These are phyloP conservation scores for Argentina silus DNA, from an alignment of 2,797 vertebrate species.

Conservation along the genomic window DNA sequence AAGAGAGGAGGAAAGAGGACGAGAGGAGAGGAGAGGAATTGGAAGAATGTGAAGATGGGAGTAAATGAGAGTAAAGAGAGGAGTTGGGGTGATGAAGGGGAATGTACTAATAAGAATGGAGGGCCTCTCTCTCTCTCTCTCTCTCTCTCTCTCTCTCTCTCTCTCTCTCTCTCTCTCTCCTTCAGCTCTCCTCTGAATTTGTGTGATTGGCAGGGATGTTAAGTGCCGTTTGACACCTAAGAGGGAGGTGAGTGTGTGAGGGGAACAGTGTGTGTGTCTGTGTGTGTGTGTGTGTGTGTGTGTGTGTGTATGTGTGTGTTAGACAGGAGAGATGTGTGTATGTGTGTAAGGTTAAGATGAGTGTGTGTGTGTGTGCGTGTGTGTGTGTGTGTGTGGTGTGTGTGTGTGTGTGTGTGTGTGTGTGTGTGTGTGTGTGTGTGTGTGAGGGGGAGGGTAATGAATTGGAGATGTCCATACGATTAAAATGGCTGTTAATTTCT, in stretches of 20 bases:
- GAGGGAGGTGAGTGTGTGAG: slow-evolving; percentile 74
- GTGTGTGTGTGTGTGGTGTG: no score
- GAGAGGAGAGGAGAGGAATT: background rate
- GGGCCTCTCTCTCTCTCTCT: slow-evolving; percentile 17
- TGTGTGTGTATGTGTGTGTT: no score
- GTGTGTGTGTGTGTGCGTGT: no score
- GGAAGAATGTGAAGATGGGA: slow-evolving; percentile 31
- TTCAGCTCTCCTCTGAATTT: slow-evolving; percentile 71
- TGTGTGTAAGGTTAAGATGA: background rate
- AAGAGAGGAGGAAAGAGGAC: background rate
- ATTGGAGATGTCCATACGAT: slow-evolving; percentile 83
- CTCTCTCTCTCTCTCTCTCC: slow-evolving; percentile 32
- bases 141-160: slow-evolving; percentile 4
- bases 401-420: background rate
- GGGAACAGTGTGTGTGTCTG: slow-evolving; percentile 69
- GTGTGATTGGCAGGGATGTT: slow-evolving; percentile 83
- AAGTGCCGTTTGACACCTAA: slow-evolving; percentile 86
- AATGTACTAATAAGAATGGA: slow-evolving; percentile 58
- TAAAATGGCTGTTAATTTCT: slow-evolving; percentile 87
- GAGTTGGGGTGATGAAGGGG: background rate
- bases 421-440: slow-evolving; percentile 17
- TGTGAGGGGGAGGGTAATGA: slow-evolving; percentile 69
- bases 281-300: background rate
- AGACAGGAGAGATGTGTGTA: background rate
- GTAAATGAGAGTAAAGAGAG: slow-evolving; percentile 16